Base-by-base conservation (phyloP, 2,797 vertebrate genomes). In the Enteromius radiatus region DNA sequence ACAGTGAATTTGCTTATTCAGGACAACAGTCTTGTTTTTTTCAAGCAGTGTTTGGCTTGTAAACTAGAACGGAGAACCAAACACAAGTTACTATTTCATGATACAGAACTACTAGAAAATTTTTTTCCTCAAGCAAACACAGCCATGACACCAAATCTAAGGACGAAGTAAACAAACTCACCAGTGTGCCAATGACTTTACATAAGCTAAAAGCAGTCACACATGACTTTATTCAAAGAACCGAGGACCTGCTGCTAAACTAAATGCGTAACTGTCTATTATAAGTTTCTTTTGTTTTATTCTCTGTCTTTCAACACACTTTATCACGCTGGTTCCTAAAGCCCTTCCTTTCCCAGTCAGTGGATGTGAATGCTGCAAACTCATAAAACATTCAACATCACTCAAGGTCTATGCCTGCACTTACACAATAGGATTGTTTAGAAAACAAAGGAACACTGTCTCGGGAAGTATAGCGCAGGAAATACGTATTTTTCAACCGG, bases 301-400 rank as follows among this genome's bases (percentile, higher is more conserved):
- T 67, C n/a, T 78, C n/a, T 69, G 31, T 78, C 76, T 76, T 76
- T 81, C 69, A 64, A 17, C 54, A 19, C 36, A 26, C 47, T 86
- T 80, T 84, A 76, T 84, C 84, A 79, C 5, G 7, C 56, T 54
- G 23, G 31, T 59, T 61, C 49, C 47, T 70, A 76, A 67, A 47
- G 28, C 73, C 52, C 73, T 83, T 83, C 83, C 80, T 80, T 78
- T 81, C 78, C 74, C 80, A 79, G 69, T 67, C 90, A 92, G 92
- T 91, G 65, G 69, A 83, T 83, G 64, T 83, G 64, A 83, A 77
- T 83, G 49, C 67, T 65, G 90, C 89, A 86, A 85, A 92, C 92
- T 92, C 93, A 93, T 95, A 94, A 95, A 95, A 94, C 94, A 91
- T 92, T 95, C 93, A 94, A 81, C 94, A 92, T 93, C 92, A 93